Conservation (phyloP, 2,888 invertebrate species). For the Agrotis clavis region DNA sequence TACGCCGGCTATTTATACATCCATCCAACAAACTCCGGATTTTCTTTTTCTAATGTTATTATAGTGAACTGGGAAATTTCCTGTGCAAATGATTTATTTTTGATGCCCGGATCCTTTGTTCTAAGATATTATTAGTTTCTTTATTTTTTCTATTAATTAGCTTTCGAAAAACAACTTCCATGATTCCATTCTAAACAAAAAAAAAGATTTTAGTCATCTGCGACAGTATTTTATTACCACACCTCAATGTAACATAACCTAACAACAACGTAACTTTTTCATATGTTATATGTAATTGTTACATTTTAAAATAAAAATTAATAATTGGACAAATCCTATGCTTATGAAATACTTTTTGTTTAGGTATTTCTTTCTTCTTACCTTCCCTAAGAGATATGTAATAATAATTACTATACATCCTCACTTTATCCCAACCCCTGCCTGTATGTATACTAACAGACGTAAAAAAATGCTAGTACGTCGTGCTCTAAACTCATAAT, state of each 20-base stretch:
- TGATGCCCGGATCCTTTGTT: constrained; percentile 9
- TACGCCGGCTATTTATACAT: constrained; percentile 14
- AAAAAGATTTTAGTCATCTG: constrained; percentile 6
- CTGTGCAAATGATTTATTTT: constrained; percentile 4
- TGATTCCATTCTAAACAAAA: background rate
- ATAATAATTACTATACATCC: no score
- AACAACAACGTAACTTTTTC: no score
- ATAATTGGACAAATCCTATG: no score
- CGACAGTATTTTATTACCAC: no score
- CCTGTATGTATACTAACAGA: background rate
- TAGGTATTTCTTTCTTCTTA: no score
- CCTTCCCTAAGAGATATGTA: no score
- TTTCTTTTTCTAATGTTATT: background rate
- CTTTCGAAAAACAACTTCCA: constrained; percentile 17
- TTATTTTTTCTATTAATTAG: constrained; percentile 1
- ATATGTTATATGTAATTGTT: no score
- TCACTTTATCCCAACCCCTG: background rate
- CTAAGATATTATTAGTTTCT: background rate
- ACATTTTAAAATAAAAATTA: no score
- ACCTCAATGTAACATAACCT: no score
- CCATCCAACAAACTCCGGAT: background rate
- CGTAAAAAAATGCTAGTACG: background rate
- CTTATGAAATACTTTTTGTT: no score
- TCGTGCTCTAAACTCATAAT: constrained; percentile 24
- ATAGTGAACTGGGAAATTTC: constrained; percentile 3